Evolutionary conservation across 2,797 vertebrate species (phyloP), one percentile per base, ranked within the genome.

Genomic region (Trematomus bernacchii): DNA sequence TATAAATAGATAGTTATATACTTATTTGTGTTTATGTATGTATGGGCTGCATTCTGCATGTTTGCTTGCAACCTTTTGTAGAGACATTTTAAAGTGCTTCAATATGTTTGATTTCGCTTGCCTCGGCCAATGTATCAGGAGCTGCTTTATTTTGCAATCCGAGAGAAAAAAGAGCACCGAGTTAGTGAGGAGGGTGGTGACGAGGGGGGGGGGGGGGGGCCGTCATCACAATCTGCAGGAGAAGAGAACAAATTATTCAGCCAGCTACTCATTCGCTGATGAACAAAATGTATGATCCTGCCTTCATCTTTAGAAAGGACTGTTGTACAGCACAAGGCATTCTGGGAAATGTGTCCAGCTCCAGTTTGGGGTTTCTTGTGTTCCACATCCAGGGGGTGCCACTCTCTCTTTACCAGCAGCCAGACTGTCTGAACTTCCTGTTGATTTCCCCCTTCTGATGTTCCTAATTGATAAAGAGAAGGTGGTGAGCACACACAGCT

Each of bases 11-110:
- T 90, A 91, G 77, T 79, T 85, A 83, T 80, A 86, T 89, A 90
- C 77, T 87, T 93, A 87, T 92, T 93, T 94, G 91, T 95, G 87
- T 94, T 95, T 57, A 84, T 79, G 83, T 94, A 88, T 87, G 89
- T 93, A 93, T 85, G 54, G 72, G 93, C 88, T 93, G 91, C 93
- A 94, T 91, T 93, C 88, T 95, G 94, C 94, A 96, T 91, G 95
- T 92, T 94, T 89, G 92, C 93, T 94, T 93, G 93, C 90, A 87
- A 86, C 79, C 77, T 71, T 88, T 37, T 84, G 71, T 89, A 85
- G 70, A 90, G 83, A 90, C 83, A 85, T 91, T 93, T 91, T 85
- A 79, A 92, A 92, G 87, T 88, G 90, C 90, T 93, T 91, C 5
- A 51, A 65, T 80, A 61, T 70, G 88, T 86, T 84, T 23, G 33